Conservation (phyloP, 2,888 invertebrate genomes). For the Strigamia transsilvanica region DNA sequence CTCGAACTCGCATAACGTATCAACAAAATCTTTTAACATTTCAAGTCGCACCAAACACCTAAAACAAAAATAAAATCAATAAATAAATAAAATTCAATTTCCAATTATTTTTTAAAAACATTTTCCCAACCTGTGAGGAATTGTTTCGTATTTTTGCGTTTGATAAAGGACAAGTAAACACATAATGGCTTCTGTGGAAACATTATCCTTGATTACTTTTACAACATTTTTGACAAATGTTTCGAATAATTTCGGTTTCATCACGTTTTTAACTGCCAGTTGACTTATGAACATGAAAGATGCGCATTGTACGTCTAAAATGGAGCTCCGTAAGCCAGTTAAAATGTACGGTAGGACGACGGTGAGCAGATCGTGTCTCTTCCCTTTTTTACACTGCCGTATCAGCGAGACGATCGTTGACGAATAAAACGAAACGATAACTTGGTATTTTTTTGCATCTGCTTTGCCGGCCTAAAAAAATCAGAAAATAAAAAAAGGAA, state of each 20-base stretch:
- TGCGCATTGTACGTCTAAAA: neutral
- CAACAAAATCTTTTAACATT: neutral
- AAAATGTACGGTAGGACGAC: slow-evolving; percentile 18
- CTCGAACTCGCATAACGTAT: neutral
- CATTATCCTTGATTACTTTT: neutral
- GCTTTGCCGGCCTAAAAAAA: neutral
- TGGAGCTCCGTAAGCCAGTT: neutral
- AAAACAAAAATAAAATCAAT: neutral
- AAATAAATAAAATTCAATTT: neutral
- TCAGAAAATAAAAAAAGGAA: no score
- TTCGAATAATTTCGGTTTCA: slow-evolving; percentile 17
- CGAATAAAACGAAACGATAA: slow-evolving; percentile 21
- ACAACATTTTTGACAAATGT: slow-evolving; percentile 15
- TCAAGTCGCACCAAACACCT: slow-evolving; percentile 1
- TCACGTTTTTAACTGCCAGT: neutral
- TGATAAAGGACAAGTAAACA: slow-evolving; percentile 17
- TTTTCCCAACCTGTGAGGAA: neutral
- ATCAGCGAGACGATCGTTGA: neutral
- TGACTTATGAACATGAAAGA: slow-evolving; percentile 19
- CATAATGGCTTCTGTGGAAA: neutral
- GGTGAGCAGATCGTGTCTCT: neutral
- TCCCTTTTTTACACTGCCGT: neutral
- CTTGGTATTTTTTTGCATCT: slow-evolving; percentile 10
- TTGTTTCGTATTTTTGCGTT: neutral
- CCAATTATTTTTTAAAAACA: neutral